Evolutionary conservation across 1,140 invertebrate species (phyloP).

Genomic region (Drosophila sp.): DNA sequence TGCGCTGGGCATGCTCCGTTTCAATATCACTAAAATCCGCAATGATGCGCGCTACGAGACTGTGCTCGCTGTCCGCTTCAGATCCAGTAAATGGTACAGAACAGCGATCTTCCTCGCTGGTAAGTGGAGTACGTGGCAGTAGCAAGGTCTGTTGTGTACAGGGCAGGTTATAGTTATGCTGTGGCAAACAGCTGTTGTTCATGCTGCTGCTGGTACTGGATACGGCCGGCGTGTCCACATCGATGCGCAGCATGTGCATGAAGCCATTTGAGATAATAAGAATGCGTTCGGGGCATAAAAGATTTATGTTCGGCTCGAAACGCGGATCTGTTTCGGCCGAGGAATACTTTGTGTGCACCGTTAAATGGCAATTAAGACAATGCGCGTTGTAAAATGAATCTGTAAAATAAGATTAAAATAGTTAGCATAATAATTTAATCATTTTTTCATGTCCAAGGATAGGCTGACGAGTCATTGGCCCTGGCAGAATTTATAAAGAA

Average conservation of each 20-base stretch:
- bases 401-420: slow-evolving; percentile 13
- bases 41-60: slow-evolving; percentile 80
- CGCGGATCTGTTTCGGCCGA: slow-evolving; percentile 77
- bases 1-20: slow-evolving; percentile 65
- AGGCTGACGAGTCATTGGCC: too few relatives aligned
- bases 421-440: background rate
- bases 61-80: slow-evolving; percentile 70
- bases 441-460: too few relatives aligned
- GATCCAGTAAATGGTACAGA: slow-evolving; percentile 58
- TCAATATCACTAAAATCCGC: slow-evolving; percentile 83
- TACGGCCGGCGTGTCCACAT: slow-evolving; percentile 67
- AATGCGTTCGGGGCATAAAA: slow-evolving; percentile 81
- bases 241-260: slow-evolving; percentile 82
- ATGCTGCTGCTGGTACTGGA: slow-evolving; percentile 21
- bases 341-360: slow-evolving; percentile 84
- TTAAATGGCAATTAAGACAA: slow-evolving; percentile 83
- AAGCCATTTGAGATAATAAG: slow-evolving; percentile 82
- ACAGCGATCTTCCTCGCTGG: slow-evolving; percentile 66
- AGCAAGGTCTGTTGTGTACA: slow-evolving; percentile 46
- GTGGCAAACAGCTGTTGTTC: slow-evolving; percentile 42
- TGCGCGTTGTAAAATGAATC: slow-evolving; percentile 78
- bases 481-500: too few relatives aligned
- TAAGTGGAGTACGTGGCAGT: slow-evolving; percentile 46
- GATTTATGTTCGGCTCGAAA: slow-evolving; percentile 78
- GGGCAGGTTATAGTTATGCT: slow-evolving; percentile 47